Base-by-base conservation (phyloP, 2,113 vertebrate species). In the Albula glossodonta region DNA sequence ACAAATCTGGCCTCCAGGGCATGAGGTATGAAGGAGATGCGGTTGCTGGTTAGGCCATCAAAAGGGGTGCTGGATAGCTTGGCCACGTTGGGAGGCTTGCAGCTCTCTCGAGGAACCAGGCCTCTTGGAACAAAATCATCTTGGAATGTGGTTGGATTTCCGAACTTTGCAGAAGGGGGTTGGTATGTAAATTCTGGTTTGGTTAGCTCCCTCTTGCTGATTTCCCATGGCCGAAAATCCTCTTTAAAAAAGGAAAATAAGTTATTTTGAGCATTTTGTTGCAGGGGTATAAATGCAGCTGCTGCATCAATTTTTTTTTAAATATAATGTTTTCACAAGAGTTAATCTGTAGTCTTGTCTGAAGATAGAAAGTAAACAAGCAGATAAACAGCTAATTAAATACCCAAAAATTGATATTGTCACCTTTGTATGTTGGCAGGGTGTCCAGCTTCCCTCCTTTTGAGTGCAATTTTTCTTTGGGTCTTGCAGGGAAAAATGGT, bases 381-480 rank as follows among this genome's bases (percentile, higher is more conserved):
- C 8, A 63, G 70, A 49, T 31, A 52, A 78, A 41, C 13, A 78
- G 25, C 41, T 85, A 19, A n/a, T 50, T 19, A 63, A 12, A 13
- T 52, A 56, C 17, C 50, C 9, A 80, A 80, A 22, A 6, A n/a
- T 63, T 19, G 22, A 51, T 48, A 63, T 80, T 1, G 51, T 83
- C 89, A 98, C 97, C 97, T 96, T 91, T 94, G 80, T 97, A 98
- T 78, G 96, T 98, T 85, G 97, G 97, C 88, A 97, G 66, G 0
- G 96, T 95, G 83, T 96, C 95, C 92, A 97, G 0, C 88, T 95
- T 97, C 56, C 91, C 93, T 53, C 82, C 88, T 79, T 87, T 88
- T n/a, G 80, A 25, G 13, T 90, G 88, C 1, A 82, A 88, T 90
- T 91, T 94, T 85, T 96, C 94, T 92, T 83, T 84, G 31, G 96